A percentile compares a stretch with the other conserved stretches of the same genome.
These are phyloP conservation scores for Harpegnathos saltator DNA, from an alignment of 1,140 invertebrate genomes.

Conservation along the genomic window DNA sequence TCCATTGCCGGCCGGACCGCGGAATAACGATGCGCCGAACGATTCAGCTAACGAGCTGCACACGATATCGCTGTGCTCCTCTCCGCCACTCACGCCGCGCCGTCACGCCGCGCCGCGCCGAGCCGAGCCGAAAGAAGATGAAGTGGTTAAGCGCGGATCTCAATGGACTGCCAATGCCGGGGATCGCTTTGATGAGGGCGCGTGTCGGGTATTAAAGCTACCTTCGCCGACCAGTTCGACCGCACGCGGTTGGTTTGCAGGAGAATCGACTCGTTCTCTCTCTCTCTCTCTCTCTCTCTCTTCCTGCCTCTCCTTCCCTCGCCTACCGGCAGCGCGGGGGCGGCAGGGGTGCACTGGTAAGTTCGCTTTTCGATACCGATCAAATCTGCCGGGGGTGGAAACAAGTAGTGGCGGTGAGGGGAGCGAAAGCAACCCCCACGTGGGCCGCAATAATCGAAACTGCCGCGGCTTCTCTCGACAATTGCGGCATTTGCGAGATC, in stretches of 20 bases:
- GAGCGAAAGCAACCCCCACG: not conserved
- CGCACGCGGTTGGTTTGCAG: slow-evolving; percentile 49
- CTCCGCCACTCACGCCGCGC: slow-evolving; percentile 2
- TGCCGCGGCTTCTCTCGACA: slow-evolving; percentile 11
- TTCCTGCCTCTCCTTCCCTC: no score
- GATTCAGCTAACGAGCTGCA: slow-evolving; percentile 54
- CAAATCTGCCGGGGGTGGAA: slow-evolving; percentile 58
- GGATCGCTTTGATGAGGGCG: slow-evolving; percentile 76
- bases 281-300: no score
- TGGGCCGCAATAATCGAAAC: slow-evolving; percentile 28
- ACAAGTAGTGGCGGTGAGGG: no score
- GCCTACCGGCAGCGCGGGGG: slow-evolving; percentile 50
- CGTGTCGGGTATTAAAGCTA: slow-evolving; percentile 77
- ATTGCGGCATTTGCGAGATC: slow-evolving; percentile 24
- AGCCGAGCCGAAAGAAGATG: slow-evolving; percentile 70
- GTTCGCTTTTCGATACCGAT: slow-evolving; percentile 61
- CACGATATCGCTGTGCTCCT: slow-evolving; percentile 19
- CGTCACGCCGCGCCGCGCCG: not conserved
- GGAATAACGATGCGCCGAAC: slow-evolving; percentile 48
- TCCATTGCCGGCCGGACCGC: slow-evolving; percentile 30
- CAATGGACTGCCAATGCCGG: slow-evolving; percentile 66
- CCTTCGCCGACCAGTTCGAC: slow-evolving; percentile 61
- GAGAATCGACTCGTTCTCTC: slow-evolving; percentile 47
- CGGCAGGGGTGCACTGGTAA: slow-evolving; percentile 30
- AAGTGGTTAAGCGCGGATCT: slow-evolving; percentile 75